These are phyloP conservation scores for Andrena cerasifolii DNA, from an alignment of 1,140 invertebrate species.

Conservation along the genomic window DNA sequence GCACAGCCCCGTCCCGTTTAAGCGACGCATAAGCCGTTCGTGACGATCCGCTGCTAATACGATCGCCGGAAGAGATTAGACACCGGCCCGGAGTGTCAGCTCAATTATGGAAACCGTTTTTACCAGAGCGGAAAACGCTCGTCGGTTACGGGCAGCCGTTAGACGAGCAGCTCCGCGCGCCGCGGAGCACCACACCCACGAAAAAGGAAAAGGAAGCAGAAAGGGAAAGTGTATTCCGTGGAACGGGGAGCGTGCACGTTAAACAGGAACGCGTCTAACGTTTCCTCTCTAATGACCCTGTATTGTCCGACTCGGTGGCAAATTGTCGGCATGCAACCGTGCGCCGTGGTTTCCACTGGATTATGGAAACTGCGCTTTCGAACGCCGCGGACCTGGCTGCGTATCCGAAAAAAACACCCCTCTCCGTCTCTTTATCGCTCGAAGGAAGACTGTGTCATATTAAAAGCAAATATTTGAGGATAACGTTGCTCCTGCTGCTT, in stretches of 20 bases:
- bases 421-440: not conserved
- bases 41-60: slow-evolving; percentile 18
- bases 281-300: slow-evolving; percentile 34
- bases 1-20: not conserved
- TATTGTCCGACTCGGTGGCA: slow-evolving; percentile 24
- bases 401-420: too few species aligned
- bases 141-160: slow-evolving; percentile 19
- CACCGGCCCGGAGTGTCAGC: slow-evolving; percentile 14
- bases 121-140: slow-evolving; percentile 32
- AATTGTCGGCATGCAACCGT: slow-evolving; percentile 1
- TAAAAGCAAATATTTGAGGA: slow-evolving; percentile 43
- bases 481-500: not conserved
- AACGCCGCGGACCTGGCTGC: not conserved
- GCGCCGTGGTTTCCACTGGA: slow-evolving; percentile 2
- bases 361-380: slow-evolving; percentile 17
- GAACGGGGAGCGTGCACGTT: not conserved
- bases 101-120: slow-evolving; percentile 48
- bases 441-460: not conserved
- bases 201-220: not conserved
- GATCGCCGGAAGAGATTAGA: slow-evolving; percentile 7
- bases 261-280: slow-evolving; percentile 18
- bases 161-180: not conserved
- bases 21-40: not conserved
- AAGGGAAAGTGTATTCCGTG: slow-evolving; percentile 11
- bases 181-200: not conserved